A percentile compares a stretch with the other conserved stretches of the same genome.
phyloP scores from a whole-genome alignment of 30 jellyfish, hydroid and myxozoan genomes.

The Aurelia aurita complex sp. Pacific region DNA sequence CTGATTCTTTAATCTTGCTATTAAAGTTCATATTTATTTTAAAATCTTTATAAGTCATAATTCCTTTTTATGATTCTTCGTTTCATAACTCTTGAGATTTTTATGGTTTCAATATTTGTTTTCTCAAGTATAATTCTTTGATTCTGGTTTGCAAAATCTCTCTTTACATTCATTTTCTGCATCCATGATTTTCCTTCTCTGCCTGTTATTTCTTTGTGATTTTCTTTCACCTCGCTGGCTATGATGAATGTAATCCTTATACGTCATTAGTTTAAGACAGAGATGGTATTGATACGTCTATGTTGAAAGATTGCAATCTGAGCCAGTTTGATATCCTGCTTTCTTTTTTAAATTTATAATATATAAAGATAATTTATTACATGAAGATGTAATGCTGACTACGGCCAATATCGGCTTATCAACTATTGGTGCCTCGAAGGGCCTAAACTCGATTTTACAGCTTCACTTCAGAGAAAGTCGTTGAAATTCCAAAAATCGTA shows the following conservation, averaged over 20 bases:
- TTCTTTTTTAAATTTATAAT: too few species aligned
- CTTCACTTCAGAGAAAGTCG: too few species aligned
- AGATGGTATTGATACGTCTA: neutral
- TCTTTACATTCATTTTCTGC: neutral
- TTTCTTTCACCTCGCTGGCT: slow-evolving; percentile 7
- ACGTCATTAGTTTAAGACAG: slow-evolving; percentile 63
- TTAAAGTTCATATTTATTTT: neutral
- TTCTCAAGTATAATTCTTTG: too few species aligned
- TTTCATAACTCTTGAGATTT: neutral
- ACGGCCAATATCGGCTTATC: too few species aligned
- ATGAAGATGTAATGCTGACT: too few species aligned
- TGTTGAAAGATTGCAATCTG: neutral
- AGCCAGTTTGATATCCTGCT: neutral
- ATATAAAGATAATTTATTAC: too few species aligned
- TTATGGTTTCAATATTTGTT: neutral
- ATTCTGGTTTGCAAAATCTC: too few species aligned
- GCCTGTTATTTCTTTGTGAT: neutral
- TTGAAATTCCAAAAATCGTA: too few species aligned
- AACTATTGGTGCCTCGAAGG: too few species aligned
- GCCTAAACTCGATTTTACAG: too few species aligned
- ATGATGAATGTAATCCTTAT: slow-evolving; percentile 15
- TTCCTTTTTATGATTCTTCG: neutral
- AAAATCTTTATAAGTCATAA: neutral
- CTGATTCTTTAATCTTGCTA: too few species aligned
- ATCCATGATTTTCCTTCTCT: neutral